Evolutionary conservation across 2,888 invertebrate species (phyloP), one percentile per base, ranked within the genome.

Genomic region (Hypena proboscidalis): DNA sequence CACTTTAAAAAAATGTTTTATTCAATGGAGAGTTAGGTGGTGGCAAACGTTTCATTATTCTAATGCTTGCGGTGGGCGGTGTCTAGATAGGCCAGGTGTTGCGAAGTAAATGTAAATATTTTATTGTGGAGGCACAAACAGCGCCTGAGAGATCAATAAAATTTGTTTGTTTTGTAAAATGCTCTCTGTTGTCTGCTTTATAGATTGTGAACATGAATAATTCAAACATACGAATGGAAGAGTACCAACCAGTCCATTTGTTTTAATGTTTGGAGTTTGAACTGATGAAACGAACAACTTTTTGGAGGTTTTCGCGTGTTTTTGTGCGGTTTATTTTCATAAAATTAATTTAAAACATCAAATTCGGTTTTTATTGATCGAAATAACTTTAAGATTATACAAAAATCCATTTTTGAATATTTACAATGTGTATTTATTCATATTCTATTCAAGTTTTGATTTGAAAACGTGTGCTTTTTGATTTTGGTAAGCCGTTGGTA

Each of bases 101-200:
- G 80, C 82, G 72, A 80, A 89, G 87, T 85, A 86, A 85, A 89
- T 85, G 88, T 90, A 88, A 90, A 90, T 90, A 89, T 88, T 90
- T 87, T 85, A 90, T 86, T 87, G 84, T 84, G 77, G 79, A 76
- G 80, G 83, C 71, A 81, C 85, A 87, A 90, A 90, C 86, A 85
- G 77, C 81, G 84, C 90, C 89, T 80, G 80, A 64, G 90, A 90
- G 90, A 90, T 90, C 90, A 89, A 90, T 90, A 90, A 90, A 89
- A 90, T 90, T 90, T 88, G 89, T 90, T 90, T 90, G 83, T 87
- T 89, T 81, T 87, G 85, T 88, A 86, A 90, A 90, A 89, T 83
- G 83, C 83, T 83, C 84, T 83, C 80, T 71, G 77, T 80, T 83
- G 83, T 83, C 84, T 85, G 85, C 70, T 83, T 83, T 88, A 90